Evolutionary conservation across 92 coral and sea anemone genomes (phyloP), one percentile per base, ranked within the genome.

Genomic region (Porites lobata): DNA sequence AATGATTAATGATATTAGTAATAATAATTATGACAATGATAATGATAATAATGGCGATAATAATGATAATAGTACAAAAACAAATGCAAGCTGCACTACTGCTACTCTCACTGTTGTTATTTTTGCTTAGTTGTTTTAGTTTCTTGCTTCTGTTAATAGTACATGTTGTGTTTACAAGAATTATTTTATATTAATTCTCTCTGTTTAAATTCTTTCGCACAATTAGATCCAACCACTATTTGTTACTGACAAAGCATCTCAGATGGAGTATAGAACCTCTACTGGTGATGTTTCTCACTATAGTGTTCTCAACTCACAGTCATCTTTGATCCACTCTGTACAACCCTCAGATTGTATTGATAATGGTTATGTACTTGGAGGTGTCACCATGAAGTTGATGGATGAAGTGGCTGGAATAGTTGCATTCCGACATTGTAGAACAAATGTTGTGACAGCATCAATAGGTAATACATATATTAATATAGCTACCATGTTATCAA

Each of bases 301-400:
- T 72, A 89, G 95, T 65, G 92, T 97, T 2, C 59, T 89, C 8
- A 92, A 92, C 69, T 97, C 99, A 15, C 94, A 91, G 71, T 95
- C 99, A 9, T 92, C 98, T 8, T 85, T 97, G 70, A 94, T 93
- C 50, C 99, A 97, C 78, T 86, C 91, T 17, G 94, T 96, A 15
- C 98, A 94, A 29, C 98, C 98, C 43, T 95, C 99, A 78, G 98
- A 97, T 38, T 97, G 99, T 79, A 76, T 94, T 63, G 81, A 43
- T 21, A 76, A 71, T 83, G 94, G 95, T 1, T 86, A 72, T 66
- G 86, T 96, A 12, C 90, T 85, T 85, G 99, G 99, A 83, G 99
- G 99, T 3, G 94, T 97, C 10, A 88, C 92, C 3, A 97, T 97
- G 98, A 97, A 97, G 82, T 76, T 97, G 91, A 97, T 97, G 99